Evolutionary conservation across 2,797 vertebrate genomes (phyloP).

Genomic region (Pipistrellus pygmaeus): DNA sequence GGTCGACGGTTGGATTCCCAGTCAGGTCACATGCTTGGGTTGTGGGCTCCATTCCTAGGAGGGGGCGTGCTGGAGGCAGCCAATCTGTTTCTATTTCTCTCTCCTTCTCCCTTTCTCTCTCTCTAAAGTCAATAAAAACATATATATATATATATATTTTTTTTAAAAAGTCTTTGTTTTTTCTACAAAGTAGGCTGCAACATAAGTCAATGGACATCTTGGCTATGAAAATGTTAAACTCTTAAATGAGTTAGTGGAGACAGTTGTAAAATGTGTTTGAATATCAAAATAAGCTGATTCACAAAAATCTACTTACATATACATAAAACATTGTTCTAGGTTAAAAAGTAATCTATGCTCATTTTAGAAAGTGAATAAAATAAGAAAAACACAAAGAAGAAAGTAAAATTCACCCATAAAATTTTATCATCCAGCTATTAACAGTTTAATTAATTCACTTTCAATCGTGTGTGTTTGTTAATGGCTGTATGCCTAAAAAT

Average conservation of each 20-base stretch:
- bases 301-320: neutral
- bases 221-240: neutral
- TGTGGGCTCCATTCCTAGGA: too few species aligned
- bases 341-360: neutral
- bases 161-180: neutral
- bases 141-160: too few species aligned
- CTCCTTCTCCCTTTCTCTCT: neutral
- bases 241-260: neutral
- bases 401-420: conserved; percentile 1
- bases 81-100: too few species aligned
- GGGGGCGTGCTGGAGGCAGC: too few species aligned
- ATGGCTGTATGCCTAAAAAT: neutral
- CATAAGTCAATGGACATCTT: neutral
- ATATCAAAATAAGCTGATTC: neutral
- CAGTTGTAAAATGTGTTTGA: neutral
- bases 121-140: neutral
- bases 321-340: neutral
- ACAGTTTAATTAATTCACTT: neutral
- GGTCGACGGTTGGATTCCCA: too few species aligned
- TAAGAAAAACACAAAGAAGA: neutral
- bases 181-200: neutral
- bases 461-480: neutral
- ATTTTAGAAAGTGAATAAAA: neutral
- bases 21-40: too few species aligned
- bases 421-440: neutral